Percentiles rank a stretch among this genome's conserved stretches.
These are phyloP conservation scores for Maniola jurtina DNA, from an alignment of 1,140 invertebrate species.

Conservation along the genomic window DNA sequence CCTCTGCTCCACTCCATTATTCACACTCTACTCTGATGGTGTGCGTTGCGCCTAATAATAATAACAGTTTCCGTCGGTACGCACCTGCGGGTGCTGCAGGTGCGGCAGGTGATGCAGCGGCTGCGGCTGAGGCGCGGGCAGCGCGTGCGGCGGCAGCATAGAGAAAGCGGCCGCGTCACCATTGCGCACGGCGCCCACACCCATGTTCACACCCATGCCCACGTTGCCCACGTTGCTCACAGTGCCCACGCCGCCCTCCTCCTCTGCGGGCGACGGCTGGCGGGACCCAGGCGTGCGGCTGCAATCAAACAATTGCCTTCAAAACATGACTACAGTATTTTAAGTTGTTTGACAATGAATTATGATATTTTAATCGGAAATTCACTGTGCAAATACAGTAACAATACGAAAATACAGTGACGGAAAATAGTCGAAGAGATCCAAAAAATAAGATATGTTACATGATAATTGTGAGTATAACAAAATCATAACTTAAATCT, in stretches of 20 bases:
- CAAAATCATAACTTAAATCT: too few relatives aligned
- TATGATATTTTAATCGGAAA: too few relatives aligned
- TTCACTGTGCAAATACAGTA: too few relatives aligned
- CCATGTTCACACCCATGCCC: conserved; percentile 41
- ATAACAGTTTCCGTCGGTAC: neutral
- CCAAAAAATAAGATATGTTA: too few relatives aligned
- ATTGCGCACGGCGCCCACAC: conserved; percentile 77
- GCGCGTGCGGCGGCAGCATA: conserved; percentile 78
- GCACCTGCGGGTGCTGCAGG: conserved; percentile 55
- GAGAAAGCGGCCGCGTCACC: conserved; percentile 81
- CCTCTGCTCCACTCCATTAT: too few relatives aligned
- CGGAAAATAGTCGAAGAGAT: too few relatives aligned
- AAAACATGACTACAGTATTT: neutral
- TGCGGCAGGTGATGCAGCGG: conserved; percentile 65
- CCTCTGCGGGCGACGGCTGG: conserved; percentile 93
- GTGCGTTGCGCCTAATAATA: neutral
- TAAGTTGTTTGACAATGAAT: too few relatives aligned
- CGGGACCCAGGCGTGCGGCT: conserved; percentile 93
- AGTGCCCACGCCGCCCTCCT: conserved; percentile 81
- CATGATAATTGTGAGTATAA: too few relatives aligned
- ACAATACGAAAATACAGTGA: too few relatives aligned
- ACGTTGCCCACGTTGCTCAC: conserved; percentile 15
- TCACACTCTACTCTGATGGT: too few relatives aligned
- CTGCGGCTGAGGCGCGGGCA: conserved; percentile 56
- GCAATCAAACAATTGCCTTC: conserved; percentile 39